These are phyloP conservation scores for Rhizomys pruinosus DNA, from an alignment of 2,113 vertebrate genomes.

Conservation along the genomic window DNA sequence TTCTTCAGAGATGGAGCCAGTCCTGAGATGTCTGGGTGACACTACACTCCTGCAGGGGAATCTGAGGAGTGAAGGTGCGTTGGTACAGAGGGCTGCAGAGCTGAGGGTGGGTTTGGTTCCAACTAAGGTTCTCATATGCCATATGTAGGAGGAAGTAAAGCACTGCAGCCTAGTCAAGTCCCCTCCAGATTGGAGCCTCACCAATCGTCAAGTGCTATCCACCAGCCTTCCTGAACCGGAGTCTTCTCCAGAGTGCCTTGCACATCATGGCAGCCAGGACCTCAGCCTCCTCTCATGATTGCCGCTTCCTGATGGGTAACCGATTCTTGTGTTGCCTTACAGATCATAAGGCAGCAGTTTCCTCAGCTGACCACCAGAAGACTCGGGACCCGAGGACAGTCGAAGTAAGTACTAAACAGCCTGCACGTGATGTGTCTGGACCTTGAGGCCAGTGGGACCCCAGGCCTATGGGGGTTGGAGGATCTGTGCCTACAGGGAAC, in stretches of 20 bases:
- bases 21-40: not conserved
- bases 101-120: rapidly evolving
- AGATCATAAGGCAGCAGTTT: slow-evolving; percentile 99
- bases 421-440: rapidly evolving
- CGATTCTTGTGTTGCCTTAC: slow-evolving; percentile 80
- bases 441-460: not conserved
- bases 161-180: too few relatives aligned
- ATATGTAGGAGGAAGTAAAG: not conserved
- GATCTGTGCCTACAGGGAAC: not conserved
- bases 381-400: slow-evolving; percentile 98
- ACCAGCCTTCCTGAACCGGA: rapidly evolving
- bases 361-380: slow-evolving; percentile 97
- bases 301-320: slow-evolving; percentile 59
- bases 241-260: not conserved
- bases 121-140: rapidly evolving
- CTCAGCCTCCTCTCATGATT: not conserved
- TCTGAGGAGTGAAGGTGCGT: not conserved
- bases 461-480: not conserved
- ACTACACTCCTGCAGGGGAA: not conserved
- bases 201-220: not conserved
- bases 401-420: slow-evolving; percentile 91
- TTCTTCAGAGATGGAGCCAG: not conserved
- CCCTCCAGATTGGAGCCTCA: not conserved
- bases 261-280: not conserved
- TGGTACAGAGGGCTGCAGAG: not conserved